Evolutionary conservation across 1,140 invertebrate species (phyloP), one percentile per base, ranked within the genome.

Genomic region (Drosophila rhopaloa): DNA sequence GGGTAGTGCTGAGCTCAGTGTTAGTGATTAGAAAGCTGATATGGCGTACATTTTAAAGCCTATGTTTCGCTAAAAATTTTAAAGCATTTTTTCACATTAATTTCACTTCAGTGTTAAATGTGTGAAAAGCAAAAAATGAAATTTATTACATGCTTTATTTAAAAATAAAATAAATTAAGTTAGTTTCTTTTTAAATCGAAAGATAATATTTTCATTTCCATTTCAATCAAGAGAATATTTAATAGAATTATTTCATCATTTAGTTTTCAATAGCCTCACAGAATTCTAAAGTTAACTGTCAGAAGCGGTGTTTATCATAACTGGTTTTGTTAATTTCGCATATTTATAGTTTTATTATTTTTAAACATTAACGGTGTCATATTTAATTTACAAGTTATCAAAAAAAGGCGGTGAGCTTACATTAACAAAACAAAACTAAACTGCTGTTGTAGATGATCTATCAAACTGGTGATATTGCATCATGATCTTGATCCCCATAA

Each of bases 341-440:
- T 38, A 44, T 48, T n/a, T 27, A 8, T 44, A n/a, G 41, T 27
- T 65, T 0, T 38, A 38, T 37, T 65, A 37, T 51, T 68, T 68
- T 68, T 68, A 68, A 46, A 51, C 43, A 50, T 67, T 65, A 19
- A 19, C 65, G 19, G 65, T 53, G 65, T 53, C 47, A 65, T n/a
- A 46, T 53, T 54, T 54, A 7, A 66, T 66, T 68, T 53, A 53
- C 60, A 67, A 37, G 59, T 27, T 43, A 32, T 66, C 65, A 14
- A 68, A 68, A 66, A 53, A 35, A n/a, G 35, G 5, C 27, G 16
- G n/a, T 60, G 35, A 16, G 19, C 29, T 32, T 65, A 67, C 38
- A 48, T 44, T 61, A 46, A 27, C 14, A 48, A 3, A 10, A 35
- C 6, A 3, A 11, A 37, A 6, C 5, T 4, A 37, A 13, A 35